phyloP scores from a whole-genome alignment of 1,140 invertebrate genomes.

The Pseudomyrmex concolor region DNA sequence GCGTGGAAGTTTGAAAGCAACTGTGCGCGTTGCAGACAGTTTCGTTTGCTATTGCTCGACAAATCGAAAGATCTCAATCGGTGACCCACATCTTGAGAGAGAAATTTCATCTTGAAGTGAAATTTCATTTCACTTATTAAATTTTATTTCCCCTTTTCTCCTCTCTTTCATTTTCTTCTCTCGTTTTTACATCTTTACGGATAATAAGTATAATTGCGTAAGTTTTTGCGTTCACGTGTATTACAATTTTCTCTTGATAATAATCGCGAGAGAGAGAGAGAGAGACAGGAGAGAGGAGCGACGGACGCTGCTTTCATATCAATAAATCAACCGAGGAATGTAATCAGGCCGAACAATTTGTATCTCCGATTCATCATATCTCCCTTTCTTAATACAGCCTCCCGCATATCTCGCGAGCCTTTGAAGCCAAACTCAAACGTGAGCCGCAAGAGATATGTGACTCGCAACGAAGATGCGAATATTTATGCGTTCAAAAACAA shows the following conservation, averaged over 20 bases:
- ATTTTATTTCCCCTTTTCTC: not conserved
- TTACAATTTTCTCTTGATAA: not conserved
- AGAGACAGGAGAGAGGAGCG: not conserved
- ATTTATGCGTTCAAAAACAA: not conserved
- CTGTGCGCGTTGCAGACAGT: not conserved
- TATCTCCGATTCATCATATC: conserved; percentile 30
- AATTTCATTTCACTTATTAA: conserved; percentile 30
- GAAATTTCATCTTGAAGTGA: conserved; percentile 28
- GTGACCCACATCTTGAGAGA: conserved; percentile 24
- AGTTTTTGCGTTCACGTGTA: not conserved
- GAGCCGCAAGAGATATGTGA: conserved; percentile 10
- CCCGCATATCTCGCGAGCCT: not conserved
- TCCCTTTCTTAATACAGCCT: not conserved
- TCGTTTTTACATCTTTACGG: not conserved
- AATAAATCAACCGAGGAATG: conserved; percentile 19
- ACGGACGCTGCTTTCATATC: not conserved
- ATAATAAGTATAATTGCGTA: not conserved
- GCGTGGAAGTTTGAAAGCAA: conserved; percentile 26
- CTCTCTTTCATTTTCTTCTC: not conserved
- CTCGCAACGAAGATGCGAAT: not conserved
- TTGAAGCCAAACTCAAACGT: conserved; percentile 5
- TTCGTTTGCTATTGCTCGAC: conserved; percentile 21
- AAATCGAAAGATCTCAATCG: conserved; percentile 56
- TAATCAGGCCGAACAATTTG: conserved; percentile 37
- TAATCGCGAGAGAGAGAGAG: not conserved